These are phyloP conservation scores for Triplophysa bombifrons DNA, from an alignment of 2,797 vertebrate genomes.

Conservation along the genomic window DNA sequence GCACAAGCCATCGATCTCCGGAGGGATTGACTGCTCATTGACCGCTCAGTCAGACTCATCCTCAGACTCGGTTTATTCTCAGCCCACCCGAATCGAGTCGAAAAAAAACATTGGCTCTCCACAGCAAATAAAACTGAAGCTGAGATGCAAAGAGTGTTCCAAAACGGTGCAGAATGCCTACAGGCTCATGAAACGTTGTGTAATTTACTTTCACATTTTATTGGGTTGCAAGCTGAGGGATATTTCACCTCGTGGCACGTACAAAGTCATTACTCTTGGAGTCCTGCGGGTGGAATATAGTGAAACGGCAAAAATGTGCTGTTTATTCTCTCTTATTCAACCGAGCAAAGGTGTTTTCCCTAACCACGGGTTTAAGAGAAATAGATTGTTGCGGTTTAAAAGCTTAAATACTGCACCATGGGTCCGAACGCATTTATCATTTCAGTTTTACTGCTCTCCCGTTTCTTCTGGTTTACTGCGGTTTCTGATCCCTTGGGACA, in stretches of 20 bases:
- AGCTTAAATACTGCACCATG: neutral
- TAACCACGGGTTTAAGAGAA: conserved; percentile 6
- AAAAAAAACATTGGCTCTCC: neutral
- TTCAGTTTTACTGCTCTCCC: neutral
- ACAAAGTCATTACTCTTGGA: conserved; percentile 30
- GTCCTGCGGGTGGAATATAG: conserved; percentile 19
- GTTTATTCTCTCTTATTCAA: conserved; percentile 18
- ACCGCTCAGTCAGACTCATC: neutral
- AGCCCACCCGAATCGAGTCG: neutral
- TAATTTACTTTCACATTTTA: conserved; percentile 42
- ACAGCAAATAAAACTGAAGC: conserved; percentile 23
- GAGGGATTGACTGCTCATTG: neutral
- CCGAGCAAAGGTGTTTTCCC: neutral
- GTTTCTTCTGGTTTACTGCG: too few relatives aligned
- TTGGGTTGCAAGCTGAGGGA: conserved; percentile 37
- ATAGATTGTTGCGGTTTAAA: neutral
- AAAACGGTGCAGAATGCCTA: conserved; percentile 4
- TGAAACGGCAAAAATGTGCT: conserved; percentile 2
- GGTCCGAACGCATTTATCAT: neutral
- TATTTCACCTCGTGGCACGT: conserved; percentile 38
- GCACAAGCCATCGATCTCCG: conserved; percentile 41
- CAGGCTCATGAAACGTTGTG: conserved; percentile 32
- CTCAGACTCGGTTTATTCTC: neutral
- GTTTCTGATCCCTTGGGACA: too few relatives aligned
- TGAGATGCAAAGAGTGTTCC: conserved; percentile 14